A percentile compares a stretch with the other conserved stretches of the same genome.
Evolutionary conservation across 2,888 invertebrate species (phyloP).

Genomic region (Kuschelorhynchus macadamiae): DNA sequence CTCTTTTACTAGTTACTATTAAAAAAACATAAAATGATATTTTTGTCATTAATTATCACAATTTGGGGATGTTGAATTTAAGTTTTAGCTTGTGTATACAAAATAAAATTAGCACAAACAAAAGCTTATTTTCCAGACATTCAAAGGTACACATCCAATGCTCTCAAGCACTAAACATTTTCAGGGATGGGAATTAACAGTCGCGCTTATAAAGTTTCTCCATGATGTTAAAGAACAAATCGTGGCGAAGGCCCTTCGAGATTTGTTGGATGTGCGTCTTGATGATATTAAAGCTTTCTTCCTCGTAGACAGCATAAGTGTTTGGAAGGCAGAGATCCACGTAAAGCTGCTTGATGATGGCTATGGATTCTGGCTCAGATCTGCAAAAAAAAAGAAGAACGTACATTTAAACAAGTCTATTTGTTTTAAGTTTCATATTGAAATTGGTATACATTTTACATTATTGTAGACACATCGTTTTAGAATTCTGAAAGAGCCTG

Average conservation of each 20-base stretch:
- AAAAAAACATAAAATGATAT: too few species aligned
- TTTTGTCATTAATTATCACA: too few species aligned
- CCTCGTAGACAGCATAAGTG: slow-evolving; percentile 85
- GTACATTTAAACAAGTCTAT: too few species aligned
- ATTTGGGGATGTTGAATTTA: too few species aligned
- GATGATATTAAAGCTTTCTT: slow-evolving; percentile 85
- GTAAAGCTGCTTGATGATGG: slow-evolving; percentile 62
- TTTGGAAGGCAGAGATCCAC: slow-evolving; percentile 82
- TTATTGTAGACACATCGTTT: too few species aligned
- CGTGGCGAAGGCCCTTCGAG: slow-evolving; percentile 84
- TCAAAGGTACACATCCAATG: not conserved
- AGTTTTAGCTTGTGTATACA: too few species aligned
- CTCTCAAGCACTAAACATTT: too few species aligned
- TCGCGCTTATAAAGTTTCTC: slow-evolving; percentile 85
- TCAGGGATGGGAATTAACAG: slow-evolving; percentile 58
- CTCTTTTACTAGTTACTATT: too few species aligned
- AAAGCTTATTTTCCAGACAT: not conserved
- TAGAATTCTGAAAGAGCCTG: too few species aligned
- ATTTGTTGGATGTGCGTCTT: slow-evolving; percentile 88
- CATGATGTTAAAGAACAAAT: slow-evolving; percentile 85
- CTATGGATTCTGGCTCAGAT: slow-evolving; percentile 39
- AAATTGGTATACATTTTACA: too few species aligned
- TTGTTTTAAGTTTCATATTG: too few species aligned
- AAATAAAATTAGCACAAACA: not conserved
- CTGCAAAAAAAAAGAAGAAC: slow-evolving; percentile 35